Conservation (phyloP, 1,140 invertebrate genomes). For the Lordiphosa mommai region DNA sequence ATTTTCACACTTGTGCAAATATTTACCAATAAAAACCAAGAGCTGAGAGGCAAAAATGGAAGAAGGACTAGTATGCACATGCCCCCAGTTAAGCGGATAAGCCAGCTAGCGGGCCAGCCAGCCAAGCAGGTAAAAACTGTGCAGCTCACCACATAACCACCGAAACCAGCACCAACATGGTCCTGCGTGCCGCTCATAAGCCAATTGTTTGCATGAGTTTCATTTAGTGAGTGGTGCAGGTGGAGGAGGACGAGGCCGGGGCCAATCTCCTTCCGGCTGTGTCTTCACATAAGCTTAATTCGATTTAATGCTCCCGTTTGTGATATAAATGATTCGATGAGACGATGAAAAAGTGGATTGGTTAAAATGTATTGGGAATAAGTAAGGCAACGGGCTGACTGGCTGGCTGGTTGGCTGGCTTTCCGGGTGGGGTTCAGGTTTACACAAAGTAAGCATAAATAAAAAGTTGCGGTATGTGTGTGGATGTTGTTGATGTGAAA, state of each 20-base stretch:
- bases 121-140: constrained; percentile 13
- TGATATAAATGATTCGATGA: constrained; percentile 78
- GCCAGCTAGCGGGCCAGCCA: constrained; percentile 42
- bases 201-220: constrained; percentile 77
- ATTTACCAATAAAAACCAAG: constrained; percentile 70
- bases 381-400: constrained; percentile 5
- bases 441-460: constrained; percentile 77
- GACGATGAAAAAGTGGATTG: constrained; percentile 78
- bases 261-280: constrained; percentile 41
- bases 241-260: too few relatives aligned
- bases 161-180: constrained; percentile 39
- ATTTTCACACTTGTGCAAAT: constrained; percentile 79
- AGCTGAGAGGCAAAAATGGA: not conserved
- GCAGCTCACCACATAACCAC: constrained; percentile 15
- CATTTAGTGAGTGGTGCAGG: constrained; percentile 58
- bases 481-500: constrained; percentile 34
- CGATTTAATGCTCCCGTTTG: constrained; percentile 79
- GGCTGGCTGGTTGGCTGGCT: not conserved
- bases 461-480: constrained; percentile 40
- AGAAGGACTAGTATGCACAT: constrained; percentile 39
- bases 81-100: constrained; percentile 72
- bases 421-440: constrained; percentile 42
- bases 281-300: constrained; percentile 76
- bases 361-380: constrained; percentile 77
- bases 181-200: constrained; percentile 67